A percentile compares a stretch with the other conserved stretches of the same genome.
Conservation (phyloP, 2,797 vertebrate genomes). For the Furcifer pardalis region DNA sequence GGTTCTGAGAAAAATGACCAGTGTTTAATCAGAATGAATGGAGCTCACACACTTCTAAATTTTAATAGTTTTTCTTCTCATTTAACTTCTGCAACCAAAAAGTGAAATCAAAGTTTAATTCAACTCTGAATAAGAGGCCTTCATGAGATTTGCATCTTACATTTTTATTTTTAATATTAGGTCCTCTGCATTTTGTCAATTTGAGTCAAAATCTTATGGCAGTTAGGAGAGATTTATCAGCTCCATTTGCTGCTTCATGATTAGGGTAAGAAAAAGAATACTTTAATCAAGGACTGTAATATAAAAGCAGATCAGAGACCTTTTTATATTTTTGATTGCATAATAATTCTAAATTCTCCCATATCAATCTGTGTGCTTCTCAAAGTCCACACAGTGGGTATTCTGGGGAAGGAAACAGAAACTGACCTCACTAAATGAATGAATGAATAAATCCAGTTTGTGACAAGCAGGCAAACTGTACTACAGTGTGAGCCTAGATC, state of each 20-base stretch:
- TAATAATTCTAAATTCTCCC: conserved; percentile 11
- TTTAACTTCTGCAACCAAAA: not conserved
- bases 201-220: conserved; percentile 8
- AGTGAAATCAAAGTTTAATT: conserved; percentile 15
- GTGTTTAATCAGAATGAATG: not conserved
- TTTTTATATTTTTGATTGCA: conserved; percentile 22
- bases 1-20: not conserved
- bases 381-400: not conserved
- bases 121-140: not conserved
- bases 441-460: not conserved
- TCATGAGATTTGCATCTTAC: not conserved
- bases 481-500: too few species aligned
- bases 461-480: not conserved
- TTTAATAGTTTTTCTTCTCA: not conserved
- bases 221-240: conserved; percentile 20
- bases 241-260: conserved; percentile 24
- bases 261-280: conserved; percentile 21
- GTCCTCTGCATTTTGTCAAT: conserved; percentile 1
- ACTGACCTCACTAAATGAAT: not conserved
- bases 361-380: not conserved
- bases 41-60: not conserved
- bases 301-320: not conserved
- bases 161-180: conserved; percentile 27
- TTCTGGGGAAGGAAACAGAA: not conserved
- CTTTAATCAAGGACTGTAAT: not conserved